Conservation (phyloP, 2,888 invertebrate genomes). For the Coecobrya sp. region DNA sequence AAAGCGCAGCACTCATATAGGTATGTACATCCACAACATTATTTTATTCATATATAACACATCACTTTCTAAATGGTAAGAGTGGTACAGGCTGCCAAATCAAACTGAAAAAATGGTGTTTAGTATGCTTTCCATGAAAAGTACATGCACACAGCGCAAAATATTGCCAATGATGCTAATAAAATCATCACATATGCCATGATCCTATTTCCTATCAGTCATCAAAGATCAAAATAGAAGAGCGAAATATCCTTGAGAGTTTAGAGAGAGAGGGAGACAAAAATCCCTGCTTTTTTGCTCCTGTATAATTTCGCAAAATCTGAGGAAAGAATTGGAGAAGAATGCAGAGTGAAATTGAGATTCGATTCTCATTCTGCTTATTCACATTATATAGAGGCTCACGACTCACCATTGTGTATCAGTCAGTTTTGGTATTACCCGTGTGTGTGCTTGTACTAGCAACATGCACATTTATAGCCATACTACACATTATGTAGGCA, state of each 20-base stretch:
- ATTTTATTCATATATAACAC: constrained; percentile 1
- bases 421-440: too few relatives aligned
- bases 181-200: constrained; percentile 45
- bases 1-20: not conserved
- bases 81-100: constrained; percentile 9
- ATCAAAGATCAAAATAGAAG: constrained; percentile 49
- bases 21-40: constrained; percentile 11
- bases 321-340: constrained; percentile 19
- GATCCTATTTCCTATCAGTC: constrained; percentile 54
- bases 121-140: constrained; percentile 53
- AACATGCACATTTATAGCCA: not conserved
- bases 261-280: constrained; percentile 25
- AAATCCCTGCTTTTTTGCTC: not conserved
- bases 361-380: constrained; percentile 6
- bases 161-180: constrained; percentile 47
- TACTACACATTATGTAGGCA: constrained; percentile 26
- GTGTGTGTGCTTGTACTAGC: not conserved
- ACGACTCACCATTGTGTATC: not conserved
- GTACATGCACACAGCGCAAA: not conserved
- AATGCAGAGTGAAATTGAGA: constrained; percentile 35
- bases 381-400: not conserved
- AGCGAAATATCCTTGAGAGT: not conserved
- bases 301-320: constrained; percentile 7
- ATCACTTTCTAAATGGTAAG: not conserved
- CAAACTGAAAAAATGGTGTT: constrained; percentile 57